A percentile compares a stretch with the other conserved stretches of the same genome.
Conservation (phyloP, 2,888 invertebrate genomes). For the Hyposoter dolosus region DNA sequence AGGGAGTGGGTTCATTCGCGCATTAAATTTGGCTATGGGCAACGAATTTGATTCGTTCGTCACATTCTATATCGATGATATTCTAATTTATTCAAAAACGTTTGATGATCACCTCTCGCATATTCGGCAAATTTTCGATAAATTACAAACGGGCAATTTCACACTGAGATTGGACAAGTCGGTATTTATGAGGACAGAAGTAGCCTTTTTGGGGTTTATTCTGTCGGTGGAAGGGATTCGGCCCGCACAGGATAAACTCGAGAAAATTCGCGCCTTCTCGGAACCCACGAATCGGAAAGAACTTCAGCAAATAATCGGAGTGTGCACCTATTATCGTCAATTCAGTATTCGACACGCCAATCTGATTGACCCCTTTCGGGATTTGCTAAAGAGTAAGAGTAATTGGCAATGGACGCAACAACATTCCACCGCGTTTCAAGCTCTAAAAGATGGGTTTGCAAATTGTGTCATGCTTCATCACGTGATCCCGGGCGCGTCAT, state of each 20-base stretch:
- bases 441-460: conserved; percentile 58
- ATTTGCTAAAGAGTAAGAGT: conserved; percentile 29
- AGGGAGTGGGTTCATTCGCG: conserved; percentile 72
- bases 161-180: conserved; percentile 73
- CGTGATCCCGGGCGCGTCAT: conserved; percentile 15
- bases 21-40: conserved; percentile 71
- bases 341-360: conserved; percentile 34
- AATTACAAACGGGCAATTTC: conserved; percentile 59
- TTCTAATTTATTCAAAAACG: conserved; percentile 72
- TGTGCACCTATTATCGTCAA: conserved; percentile 47
- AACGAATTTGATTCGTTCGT: conserved; percentile 72
- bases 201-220: conserved; percentile 67
- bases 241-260: conserved; percentile 56
- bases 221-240: conserved; percentile 24
- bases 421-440: conserved; percentile 42
- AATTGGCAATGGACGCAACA: conserved; percentile 56
- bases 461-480: conserved; percentile 24
- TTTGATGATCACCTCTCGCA: conserved; percentile 71
- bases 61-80: conserved; percentile 76
- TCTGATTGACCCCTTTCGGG: conserved; percentile 47
- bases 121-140: conserved; percentile 65
- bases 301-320: conserved; percentile 65
- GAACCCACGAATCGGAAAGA: conserved; percentile 70
- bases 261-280: conserved; percentile 71
- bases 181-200: conserved; percentile 51